A percentile compares a stretch with the other conserved stretches of the same genome.
These are phyloP conservation scores for Nomia melanderi DNA, from an alignment of 1,140 invertebrate genomes.

Conservation along the genomic window DNA sequence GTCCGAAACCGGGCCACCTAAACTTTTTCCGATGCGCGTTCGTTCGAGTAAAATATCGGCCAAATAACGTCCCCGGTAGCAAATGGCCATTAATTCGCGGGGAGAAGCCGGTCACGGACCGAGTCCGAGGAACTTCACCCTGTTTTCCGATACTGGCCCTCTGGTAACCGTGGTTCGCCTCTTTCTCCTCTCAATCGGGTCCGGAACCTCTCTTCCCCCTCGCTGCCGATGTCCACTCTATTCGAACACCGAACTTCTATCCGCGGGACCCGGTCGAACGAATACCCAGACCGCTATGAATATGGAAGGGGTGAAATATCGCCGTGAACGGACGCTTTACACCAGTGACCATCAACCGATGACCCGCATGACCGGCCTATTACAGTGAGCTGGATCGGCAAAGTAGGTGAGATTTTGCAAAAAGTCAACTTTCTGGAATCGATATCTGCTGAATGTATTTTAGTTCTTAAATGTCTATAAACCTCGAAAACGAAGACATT, in stretches of 20 bases:
- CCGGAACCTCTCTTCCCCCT: background rate
- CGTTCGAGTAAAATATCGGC: slow-evolving; percentile 33
- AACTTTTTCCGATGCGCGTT: slow-evolving; percentile 40
- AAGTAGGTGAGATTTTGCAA: no score
- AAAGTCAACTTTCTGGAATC: no score
- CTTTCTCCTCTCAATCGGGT: background rate
- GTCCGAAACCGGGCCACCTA: slow-evolving; percentile 1
- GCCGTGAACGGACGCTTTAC: background rate
- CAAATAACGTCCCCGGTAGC: slow-evolving; percentile 37
- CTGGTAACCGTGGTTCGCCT: background rate
- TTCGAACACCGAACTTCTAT: slow-evolving; percentile 3
- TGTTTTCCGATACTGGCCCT: slow-evolving; percentile 30
- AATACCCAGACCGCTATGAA: background rate
- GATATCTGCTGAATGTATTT: no score
- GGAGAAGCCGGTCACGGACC: background rate
- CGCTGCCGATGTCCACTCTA: background rate
- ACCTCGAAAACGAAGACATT: no score
- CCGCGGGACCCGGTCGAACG: background rate
- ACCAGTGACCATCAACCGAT: no score
- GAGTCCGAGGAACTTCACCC: slow-evolving; percentile 22
- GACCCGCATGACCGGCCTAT: no score
- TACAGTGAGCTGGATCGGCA: no score
- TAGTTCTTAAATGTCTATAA: no score
- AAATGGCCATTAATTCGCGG: slow-evolving; percentile 49
- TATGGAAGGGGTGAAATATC: slow-evolving; percentile 6